A percentile compares a stretch with the other conserved stretches of the same genome.
Conservation (phyloP, 92 coral and sea anemone species). For the Bergia puertoricense region DNA sequence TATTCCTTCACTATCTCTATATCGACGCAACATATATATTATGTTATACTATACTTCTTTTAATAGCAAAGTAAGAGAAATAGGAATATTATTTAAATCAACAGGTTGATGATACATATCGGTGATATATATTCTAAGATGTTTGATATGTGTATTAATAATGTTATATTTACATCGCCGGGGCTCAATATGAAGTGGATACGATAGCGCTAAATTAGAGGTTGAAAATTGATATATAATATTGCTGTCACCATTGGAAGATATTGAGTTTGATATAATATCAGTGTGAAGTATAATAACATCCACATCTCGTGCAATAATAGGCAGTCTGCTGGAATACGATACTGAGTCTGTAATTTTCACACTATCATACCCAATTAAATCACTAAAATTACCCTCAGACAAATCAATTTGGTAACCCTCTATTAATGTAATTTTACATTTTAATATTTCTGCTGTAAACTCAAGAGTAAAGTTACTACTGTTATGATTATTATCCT, state of each 20-base stretch:
- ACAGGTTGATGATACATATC: neutral
- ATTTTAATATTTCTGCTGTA: no score
- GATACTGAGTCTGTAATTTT: neutral
- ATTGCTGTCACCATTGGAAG: neutral
- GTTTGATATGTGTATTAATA: neutral
- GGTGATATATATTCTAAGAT: neutral
- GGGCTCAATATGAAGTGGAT: conserved; percentile 14
- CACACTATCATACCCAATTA: neutral
- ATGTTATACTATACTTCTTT: no score
- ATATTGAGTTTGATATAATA: conserved; percentile 4
- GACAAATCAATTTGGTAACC: neutral
- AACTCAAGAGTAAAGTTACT: neutral
- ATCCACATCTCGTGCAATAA: neutral
- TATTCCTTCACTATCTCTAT: neutral
- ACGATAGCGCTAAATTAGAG: neutral
- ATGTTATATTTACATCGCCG: neutral
- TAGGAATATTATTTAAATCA: neutral
- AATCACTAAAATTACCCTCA: neutral
- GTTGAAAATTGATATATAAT: neutral
- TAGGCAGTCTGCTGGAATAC: neutral
- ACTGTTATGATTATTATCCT: neutral
- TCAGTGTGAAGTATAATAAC: neutral
- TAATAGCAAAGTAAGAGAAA: neutral
- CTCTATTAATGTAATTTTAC: neutral
- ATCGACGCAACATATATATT: no score